Evolutionary conservation across 2,797 vertebrate genomes (phyloP).

Genomic region (Molossus alvarezi): DNA sequence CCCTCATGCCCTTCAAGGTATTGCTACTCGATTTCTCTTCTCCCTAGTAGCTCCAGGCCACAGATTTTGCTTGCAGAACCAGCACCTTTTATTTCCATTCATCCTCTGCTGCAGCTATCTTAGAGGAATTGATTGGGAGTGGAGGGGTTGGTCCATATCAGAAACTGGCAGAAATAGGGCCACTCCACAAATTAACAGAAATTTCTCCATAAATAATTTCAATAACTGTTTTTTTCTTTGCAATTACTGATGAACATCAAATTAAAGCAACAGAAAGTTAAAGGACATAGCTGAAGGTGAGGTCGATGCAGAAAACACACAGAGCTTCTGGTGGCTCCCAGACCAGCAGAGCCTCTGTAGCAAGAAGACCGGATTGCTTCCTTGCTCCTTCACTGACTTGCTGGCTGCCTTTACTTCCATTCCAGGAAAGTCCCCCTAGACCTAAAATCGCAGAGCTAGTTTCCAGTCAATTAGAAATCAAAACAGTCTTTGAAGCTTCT

Average conservation of each 20-base stretch:
- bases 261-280: conserved; percentile 23
- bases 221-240: conserved; percentile 31
- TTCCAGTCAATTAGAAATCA: conserved; percentile 65
- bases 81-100: conserved; percentile 4
- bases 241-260: conserved; percentile 32
- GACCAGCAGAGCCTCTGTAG: background rate
- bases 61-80: background rate
- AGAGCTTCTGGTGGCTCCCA: background rate
- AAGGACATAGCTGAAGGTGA: background rate
- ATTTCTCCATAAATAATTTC: conserved; percentile 10
- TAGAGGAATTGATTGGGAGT: background rate
- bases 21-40: background rate
- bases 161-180: background rate
- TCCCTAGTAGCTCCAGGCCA: background rate
- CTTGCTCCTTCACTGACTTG: background rate
- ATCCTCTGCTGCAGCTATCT: background rate
- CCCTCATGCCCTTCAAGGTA: background rate
- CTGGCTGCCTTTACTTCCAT: background rate
- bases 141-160: background rate
- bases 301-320: background rate
- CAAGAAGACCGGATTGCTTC: background rate
- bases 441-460: conserved; percentile 59
- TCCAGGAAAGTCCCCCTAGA: background rate
- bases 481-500: conserved; percentile 66
- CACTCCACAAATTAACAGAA: conserved; percentile 6